phyloP scores from a whole-genome alignment of 2,113 vertebrate species.

The Lota lota region DNA sequence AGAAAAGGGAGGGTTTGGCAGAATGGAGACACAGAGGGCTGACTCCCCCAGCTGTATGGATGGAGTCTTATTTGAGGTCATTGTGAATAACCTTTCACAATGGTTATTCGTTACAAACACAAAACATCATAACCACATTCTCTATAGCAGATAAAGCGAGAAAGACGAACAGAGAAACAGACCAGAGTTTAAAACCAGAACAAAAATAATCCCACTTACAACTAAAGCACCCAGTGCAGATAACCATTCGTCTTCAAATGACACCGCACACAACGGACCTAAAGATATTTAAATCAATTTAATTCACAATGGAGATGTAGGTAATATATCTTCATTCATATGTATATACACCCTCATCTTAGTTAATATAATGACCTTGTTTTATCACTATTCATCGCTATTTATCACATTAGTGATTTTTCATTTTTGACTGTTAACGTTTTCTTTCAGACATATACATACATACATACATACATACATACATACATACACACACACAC shows the following conservation, averaged over 20 bases:
- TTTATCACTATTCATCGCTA: no score
- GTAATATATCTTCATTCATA: no score
- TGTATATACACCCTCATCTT: no score
- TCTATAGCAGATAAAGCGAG: background rate
- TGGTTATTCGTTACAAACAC: conserved; percentile 17
- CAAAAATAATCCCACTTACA: conserved; percentile 19
- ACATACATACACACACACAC: no score
- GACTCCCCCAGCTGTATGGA: conserved; percentile 3
- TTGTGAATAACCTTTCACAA: conserved; percentile 47
- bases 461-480: no score
- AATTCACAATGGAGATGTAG: no score
- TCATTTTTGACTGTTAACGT: no score
- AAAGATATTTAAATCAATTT: no score
- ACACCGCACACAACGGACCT: conserved; percentile 42
- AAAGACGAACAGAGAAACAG: conserved; percentile 20
- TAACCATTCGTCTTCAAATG: conserved; percentile 49
- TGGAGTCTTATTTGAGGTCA: conserved; percentile 44
- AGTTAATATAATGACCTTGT: no score
- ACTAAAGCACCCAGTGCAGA: conserved; percentile 23
- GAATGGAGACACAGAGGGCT: conserved; percentile 7
- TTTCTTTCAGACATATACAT: no score
- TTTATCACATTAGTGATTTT: no score
- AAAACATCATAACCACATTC: conserved; percentile 8
- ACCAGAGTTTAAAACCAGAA: conserved; percentile 14
- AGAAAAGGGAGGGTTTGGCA: conserved; percentile 12